Conservation (phyloP, 2,888 invertebrate genomes). For the Chrysolina oricalcia region DNA sequence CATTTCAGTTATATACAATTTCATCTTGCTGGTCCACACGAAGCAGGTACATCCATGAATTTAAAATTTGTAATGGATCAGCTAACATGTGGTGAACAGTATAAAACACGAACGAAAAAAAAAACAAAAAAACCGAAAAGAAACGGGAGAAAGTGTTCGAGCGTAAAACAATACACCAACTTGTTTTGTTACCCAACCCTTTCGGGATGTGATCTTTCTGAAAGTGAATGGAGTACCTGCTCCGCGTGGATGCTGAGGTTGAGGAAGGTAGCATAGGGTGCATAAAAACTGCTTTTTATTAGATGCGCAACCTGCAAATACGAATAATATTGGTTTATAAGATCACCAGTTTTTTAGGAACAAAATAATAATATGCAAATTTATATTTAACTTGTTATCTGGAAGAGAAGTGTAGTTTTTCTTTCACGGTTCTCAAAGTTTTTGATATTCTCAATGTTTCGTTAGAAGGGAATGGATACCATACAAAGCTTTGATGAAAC, state of each 20-base stretch:
- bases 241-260: slow-evolving; percentile 45
- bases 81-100: neutral
- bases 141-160: neutral
- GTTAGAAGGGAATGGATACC: too few species aligned
- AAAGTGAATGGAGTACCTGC: slow-evolving; percentile 49
- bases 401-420: too few species aligned
- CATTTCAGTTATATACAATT: too few species aligned
- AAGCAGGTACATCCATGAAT: neutral
- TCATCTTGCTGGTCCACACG: too few species aligned
- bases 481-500: too few species aligned
- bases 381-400: too few species aligned
- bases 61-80: neutral
- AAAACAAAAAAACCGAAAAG: neutral
- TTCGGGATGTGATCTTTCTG: slow-evolving; percentile 40
- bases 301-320: slow-evolving; percentile 8
- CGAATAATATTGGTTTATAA: neutral
- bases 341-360: neutral
- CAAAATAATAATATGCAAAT: too few species aligned
- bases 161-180: slow-evolving; percentile 27
- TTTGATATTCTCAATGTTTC: too few species aligned
- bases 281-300: slow-evolving; percentile 20
- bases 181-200: slow-evolving; percentile 41
- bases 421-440: neutral
- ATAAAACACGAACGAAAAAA: neutral
- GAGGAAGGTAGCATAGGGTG: slow-evolving; percentile 33